Conservation (phyloP, 1,140 invertebrate species). For the Ylistrum balloti region DNA sequence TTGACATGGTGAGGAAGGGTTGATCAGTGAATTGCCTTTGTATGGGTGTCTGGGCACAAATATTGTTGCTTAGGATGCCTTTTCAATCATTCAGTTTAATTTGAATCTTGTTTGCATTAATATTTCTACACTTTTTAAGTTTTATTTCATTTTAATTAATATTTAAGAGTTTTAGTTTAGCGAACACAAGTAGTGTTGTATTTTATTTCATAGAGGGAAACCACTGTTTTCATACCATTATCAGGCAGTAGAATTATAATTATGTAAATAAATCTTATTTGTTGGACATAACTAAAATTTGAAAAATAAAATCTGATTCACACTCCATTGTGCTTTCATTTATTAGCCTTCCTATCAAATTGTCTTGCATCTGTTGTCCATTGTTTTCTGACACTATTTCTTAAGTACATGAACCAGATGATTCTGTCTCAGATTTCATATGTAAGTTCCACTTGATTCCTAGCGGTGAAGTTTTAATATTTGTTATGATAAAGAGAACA, state of each 20-base stretch:
- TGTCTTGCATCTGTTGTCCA: too few species aligned
- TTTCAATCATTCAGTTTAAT: constrained; percentile 33
- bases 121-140: constrained; percentile 40
- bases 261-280: constrained; percentile 40
- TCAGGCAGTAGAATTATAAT: constrained; percentile 28
- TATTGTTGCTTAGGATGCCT: constrained; percentile 33
- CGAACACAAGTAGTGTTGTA: constrained; percentile 19
- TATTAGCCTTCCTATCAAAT: too few species aligned
- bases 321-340: too few species aligned
- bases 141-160: constrained; percentile 31
- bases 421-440: too few species aligned
- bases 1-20: constrained; percentile 26
- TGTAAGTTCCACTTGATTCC: too few species aligned
- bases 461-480: too few species aligned
- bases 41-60: constrained; percentile 32
- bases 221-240: constrained; percentile 5
- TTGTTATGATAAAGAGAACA: too few species aligned
- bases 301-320: constrained; percentile 22
- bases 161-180: constrained; percentile 40
- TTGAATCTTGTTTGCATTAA: constrained; percentile 35
- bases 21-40: constrained; percentile 38
- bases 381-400: too few species aligned
- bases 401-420: too few species aligned
- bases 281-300: constrained; percentile 9
- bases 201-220: constrained; percentile 19